Percentiles rank a stretch among this genome's conserved stretches.
Conservation (phyloP, 1,140 invertebrate species). For the Oedothorax gibbosus region DNA sequence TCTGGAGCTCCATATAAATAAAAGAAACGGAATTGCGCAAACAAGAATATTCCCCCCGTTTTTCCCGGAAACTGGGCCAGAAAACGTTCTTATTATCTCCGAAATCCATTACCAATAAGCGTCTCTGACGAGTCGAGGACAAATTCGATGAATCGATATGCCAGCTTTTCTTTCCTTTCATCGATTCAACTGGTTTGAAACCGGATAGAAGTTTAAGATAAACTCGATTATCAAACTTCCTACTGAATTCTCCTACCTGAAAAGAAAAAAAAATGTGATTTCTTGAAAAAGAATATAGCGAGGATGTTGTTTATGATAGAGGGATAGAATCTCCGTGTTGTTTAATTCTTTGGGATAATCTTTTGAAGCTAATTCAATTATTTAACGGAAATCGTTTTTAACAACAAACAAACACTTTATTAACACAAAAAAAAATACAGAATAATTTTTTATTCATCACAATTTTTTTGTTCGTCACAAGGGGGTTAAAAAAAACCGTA, state of each 20-base stretch:
- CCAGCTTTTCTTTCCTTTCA: constrained; percentile 42
- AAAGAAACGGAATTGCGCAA: background rate
- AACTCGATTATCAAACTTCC: constrained; percentile 46
- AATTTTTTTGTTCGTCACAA: too few relatives aligned
- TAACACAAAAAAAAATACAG: too few relatives aligned
- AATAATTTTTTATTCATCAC: too few relatives aligned
- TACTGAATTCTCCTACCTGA: constrained; percentile 40
- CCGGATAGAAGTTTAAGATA: constrained; percentile 6
- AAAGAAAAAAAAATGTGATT: background rate
- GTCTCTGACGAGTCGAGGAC: constrained; percentile 30
- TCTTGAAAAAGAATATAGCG: too few relatives aligned
- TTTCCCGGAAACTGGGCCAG: constrained; percentile 40
- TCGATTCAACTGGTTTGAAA: constrained; percentile 23
- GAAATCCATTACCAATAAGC: constrained; percentile 58
- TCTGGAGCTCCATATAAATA: background rate
- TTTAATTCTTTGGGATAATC: too few relatives aligned
- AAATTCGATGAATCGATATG: constrained; percentile 33
- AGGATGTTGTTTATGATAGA: too few relatives aligned
- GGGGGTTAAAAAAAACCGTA: too few relatives aligned
- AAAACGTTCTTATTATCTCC: constrained; percentile 57
- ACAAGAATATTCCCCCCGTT: background rate
- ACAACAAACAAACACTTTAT: too few relatives aligned
- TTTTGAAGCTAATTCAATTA: too few relatives aligned
- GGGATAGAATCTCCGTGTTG: too few relatives aligned
- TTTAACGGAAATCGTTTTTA: too few relatives aligned